Evolutionary conservation across 2,888 invertebrate genomes (phyloP).

Genomic region (Epirrhoe alternata): DNA sequence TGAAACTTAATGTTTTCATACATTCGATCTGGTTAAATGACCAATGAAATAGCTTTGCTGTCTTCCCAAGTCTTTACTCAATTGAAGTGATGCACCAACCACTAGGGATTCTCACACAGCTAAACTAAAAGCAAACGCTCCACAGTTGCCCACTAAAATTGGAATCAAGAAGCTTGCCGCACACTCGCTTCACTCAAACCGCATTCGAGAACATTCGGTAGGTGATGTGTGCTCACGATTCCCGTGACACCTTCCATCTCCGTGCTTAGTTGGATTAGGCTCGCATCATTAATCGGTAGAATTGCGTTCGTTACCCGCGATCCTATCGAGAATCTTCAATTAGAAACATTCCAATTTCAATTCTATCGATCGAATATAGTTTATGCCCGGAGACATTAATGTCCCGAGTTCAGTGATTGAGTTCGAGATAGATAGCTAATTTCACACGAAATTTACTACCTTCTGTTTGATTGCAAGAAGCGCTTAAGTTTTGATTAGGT

Average conservation of each 20-base stretch:
- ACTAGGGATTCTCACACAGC: background rate
- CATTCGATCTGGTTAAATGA: background rate
- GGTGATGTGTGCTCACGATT: conserved; percentile 63
- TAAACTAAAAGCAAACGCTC: background rate
- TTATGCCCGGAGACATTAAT: conserved; percentile 48
- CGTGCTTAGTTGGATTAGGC: conserved; percentile 79
- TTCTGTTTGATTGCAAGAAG: conserved; percentile 47
- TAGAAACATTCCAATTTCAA: conserved; percentile 77
- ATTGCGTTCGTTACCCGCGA: conserved; percentile 67
- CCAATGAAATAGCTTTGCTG: background rate
- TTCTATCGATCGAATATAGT: conserved; percentile 63
- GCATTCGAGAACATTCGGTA: conserved; percentile 63
- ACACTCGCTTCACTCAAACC: conserved; percentile 36
- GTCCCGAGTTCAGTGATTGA: conserved; percentile 49
- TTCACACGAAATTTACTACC: conserved; percentile 47
- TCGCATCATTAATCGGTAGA: conserved; percentile 81
- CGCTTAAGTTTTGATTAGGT: conserved; percentile 49
- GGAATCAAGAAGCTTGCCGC: conserved; percentile 3
- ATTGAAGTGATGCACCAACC: background rate
- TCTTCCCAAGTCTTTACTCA: background rate
- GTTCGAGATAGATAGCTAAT: conserved; percentile 48
- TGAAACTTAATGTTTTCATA: background rate
- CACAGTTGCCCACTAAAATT: background rate
- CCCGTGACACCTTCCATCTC: conserved; percentile 68
- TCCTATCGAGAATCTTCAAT: conserved; percentile 71